A percentile compares a stretch with the other conserved stretches of the same genome.
phyloP scores from a whole-genome alignment of 2,888 invertebrate genomes.

The Plebejus argus region DNA sequence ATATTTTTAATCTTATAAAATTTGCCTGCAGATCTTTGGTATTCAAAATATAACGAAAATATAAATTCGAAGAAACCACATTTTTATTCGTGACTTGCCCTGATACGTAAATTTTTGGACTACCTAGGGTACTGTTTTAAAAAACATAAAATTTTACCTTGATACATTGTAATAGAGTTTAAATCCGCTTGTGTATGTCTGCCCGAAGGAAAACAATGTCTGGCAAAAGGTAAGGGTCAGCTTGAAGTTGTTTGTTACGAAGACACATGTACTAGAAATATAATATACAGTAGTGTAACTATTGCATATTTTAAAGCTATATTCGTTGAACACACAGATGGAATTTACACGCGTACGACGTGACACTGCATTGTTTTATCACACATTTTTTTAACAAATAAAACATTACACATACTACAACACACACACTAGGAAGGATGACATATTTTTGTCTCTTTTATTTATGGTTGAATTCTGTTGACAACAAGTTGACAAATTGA shows the following conservation, averaged over 20 bases:
- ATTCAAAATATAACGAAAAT: constrained; percentile 3
- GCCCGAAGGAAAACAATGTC: constrained; percentile 3
- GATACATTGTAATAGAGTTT: background rate
- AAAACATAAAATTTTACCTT: background rate
- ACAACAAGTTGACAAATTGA: too few species aligned
- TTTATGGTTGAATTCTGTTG: too few species aligned
- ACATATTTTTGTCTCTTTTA: too few species aligned
- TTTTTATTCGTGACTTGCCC: constrained; percentile 30
- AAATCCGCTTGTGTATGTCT: background rate
- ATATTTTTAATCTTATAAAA: background rate
- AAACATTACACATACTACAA: too few species aligned
- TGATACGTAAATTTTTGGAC: constrained; percentile 30
- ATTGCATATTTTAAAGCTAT: too few species aligned
- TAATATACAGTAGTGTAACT: background rate
- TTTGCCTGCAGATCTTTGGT: background rate
- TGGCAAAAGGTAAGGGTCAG: constrained; percentile 23
- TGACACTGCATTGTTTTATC: too few species aligned
- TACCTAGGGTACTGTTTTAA: constrained; percentile 10
- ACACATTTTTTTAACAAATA: too few species aligned
- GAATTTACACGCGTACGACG: too few species aligned
- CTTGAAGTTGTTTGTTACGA: constrained; percentile 21
- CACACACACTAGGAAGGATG: too few species aligned
- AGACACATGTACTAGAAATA: background rate
- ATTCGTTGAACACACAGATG: too few species aligned
- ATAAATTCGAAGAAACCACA: constrained; percentile 29